phyloP scores from a whole-genome alignment of 1,140 invertebrate species.

The Paracyclopina nana region DNA sequence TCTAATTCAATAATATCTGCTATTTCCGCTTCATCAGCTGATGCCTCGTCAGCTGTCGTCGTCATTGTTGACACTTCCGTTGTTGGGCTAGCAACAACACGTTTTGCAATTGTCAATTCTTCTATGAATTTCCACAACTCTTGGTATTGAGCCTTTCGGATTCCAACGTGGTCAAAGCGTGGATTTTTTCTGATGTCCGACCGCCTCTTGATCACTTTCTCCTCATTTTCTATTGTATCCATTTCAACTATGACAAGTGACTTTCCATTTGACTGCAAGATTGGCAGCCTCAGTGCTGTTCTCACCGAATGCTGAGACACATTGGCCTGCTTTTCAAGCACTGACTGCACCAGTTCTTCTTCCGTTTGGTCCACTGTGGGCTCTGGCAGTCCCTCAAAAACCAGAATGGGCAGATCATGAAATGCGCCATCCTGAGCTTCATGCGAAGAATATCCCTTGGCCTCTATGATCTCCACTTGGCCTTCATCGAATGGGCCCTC shows the following conservation, averaged over 20 bases:
- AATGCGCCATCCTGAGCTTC: not conserved
- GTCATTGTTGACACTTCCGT: too few relatives aligned
- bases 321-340: not conserved
- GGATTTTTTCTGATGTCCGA: not conserved
- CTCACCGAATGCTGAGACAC: not conserved
- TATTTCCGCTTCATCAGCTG: too few relatives aligned
- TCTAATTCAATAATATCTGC: too few relatives aligned
- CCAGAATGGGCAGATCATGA: slow-evolving; percentile 1
- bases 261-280: not conserved
- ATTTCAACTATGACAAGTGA: slow-evolving; percentile 2
- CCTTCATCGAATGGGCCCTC: not conserved
- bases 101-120: too few relatives aligned
- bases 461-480: slow-evolving; percentile 6
- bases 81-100: too few relatives aligned
- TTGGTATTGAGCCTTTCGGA: slow-evolving; percentile 1
- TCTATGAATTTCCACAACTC: slow-evolving; percentile 6
- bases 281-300: slow-evolving; percentile 3
- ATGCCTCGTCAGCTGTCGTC: too few relatives aligned
- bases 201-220: not conserved
- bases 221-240: not conserved
- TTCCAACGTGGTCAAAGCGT: not conserved
- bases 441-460: too few relatives aligned
- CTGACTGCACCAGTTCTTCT: not conserved
- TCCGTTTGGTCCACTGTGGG: slow-evolving; percentile 9
- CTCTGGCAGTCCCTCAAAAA: slow-evolving; percentile 3